phyloP scores from a whole-genome alignment of 2,888 invertebrate species.

The Oscheius onirici region DNA sequence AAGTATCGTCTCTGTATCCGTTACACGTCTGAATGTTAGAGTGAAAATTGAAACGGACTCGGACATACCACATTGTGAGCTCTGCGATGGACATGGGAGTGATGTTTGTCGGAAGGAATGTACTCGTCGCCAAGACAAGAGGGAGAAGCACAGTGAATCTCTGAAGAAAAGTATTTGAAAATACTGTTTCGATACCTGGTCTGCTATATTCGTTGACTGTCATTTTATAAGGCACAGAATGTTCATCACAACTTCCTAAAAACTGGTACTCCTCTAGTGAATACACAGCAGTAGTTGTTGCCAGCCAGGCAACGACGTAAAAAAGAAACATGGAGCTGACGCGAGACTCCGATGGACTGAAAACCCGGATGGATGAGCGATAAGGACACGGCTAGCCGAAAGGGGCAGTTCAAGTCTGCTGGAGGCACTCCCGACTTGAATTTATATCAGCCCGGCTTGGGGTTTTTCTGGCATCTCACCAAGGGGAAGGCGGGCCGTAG shows the following conservation, averaged over 20 bases:
- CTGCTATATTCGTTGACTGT: constrained; percentile 54
- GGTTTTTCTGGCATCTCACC: constrained; percentile 2
- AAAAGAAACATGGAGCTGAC: constrained; percentile 1
- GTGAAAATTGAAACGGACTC: neutral
- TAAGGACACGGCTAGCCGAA: constrained; percentile 11
- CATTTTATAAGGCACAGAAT: constrained; percentile 56
- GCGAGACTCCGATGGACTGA: neutral
- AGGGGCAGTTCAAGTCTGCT: constrained; percentile 12
- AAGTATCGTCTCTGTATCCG: constrained; percentile 52
- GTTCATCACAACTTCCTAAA: constrained; percentile 47
- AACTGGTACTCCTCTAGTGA: constrained; percentile 22
- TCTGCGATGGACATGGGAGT: neutral
- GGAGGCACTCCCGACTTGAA: neutral
- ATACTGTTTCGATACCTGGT: constrained; percentile 57
- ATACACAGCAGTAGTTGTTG: neutral
- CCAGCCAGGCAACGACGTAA: neutral
- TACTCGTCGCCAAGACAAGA: constrained; percentile 51
- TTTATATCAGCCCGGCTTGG: constrained; percentile 11
- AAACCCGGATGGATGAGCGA: constrained; percentile 15
- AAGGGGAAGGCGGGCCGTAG: constrained; percentile 3
- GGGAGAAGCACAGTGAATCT: constrained; percentile 54
- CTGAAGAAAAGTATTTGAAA: constrained; percentile 34
- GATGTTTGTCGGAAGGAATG: neutral
- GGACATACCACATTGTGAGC: constrained; percentile 10
- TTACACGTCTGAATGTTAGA: constrained; percentile 41